These are phyloP conservation scores for Tetranychus truncatus DNA, from an alignment of 2,888 invertebrate species.

Conservation along the genomic window DNA sequence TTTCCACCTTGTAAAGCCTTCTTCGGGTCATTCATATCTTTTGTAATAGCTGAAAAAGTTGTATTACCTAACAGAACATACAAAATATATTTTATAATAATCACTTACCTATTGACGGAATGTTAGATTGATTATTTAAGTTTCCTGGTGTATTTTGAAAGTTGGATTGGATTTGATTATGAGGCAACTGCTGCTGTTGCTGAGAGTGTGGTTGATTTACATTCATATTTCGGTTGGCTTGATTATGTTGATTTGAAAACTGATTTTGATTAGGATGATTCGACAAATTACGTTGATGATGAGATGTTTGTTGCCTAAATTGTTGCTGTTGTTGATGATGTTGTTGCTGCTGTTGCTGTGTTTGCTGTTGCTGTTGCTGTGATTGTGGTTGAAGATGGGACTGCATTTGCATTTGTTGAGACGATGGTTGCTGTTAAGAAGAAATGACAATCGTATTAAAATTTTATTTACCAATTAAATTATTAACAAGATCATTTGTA, in stretches of 20 bases:
- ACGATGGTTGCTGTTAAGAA: no score
- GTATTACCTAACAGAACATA: not conserved
- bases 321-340: not conserved
- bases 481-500: not conserved
- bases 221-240: not conserved
- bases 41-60: constrained; percentile 45
- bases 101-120: constrained; percentile 39
- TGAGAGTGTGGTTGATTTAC: not conserved
- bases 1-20: constrained; percentile 24
- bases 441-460: no score
- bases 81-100: not conserved
- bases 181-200: constrained; percentile 18
- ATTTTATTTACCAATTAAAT: not conserved
- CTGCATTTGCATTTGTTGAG: not conserved
- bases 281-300: not conserved
- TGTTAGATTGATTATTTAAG: constrained; percentile 26
- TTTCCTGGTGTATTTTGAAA: constrained; percentile 14
- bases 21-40: constrained; percentile 39
- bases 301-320: not conserved
- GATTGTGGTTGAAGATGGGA: not conserved
- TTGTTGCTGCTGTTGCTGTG: not conserved
- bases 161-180: constrained; percentile 12
- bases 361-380: not conserved
- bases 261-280: not conserved
- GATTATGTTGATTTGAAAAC: not conserved